phyloP scores from a whole-genome alignment of 2,113 vertebrate species.

The Pogonocichla stellata region DNA sequence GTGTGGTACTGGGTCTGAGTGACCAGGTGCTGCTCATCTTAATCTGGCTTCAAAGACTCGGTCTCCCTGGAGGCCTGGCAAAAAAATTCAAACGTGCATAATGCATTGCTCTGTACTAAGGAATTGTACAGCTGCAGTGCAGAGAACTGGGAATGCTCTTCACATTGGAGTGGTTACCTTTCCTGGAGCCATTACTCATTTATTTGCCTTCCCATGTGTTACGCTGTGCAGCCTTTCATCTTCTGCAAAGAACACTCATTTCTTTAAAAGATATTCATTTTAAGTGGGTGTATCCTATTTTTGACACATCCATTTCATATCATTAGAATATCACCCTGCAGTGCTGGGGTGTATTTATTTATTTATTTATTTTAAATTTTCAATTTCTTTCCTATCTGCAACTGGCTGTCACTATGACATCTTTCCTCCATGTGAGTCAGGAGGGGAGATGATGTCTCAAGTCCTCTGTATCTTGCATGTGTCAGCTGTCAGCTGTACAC shows the following conservation, averaged over 20 bases:
- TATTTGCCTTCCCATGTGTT: conserved; percentile 19
- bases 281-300: conserved; percentile 59
- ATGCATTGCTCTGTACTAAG: background rate
- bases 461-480: background rate
- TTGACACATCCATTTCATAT: conserved; percentile 39
- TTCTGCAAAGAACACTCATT: conserved; percentile 16
- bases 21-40: background rate
- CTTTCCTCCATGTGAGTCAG: background rate
- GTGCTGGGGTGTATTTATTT: background rate
- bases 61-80: background rate
- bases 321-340: conserved; percentile 35
- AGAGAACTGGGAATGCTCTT: background rate
- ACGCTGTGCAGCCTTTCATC: conserved; percentile 3
- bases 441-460: background rate
- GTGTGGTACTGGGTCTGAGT: background rate
- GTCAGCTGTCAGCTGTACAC: background rate
- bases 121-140: background rate
- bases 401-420: background rate
- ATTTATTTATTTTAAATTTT: background rate
- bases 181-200: conserved; percentile 5
- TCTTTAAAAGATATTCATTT: conserved; percentile 34
- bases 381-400: background rate
- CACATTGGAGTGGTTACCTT: background rate
- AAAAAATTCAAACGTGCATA: background rate
- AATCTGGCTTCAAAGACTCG: background rate